Base-by-base conservation (phyloP, 2,113 vertebrate genomes). In the Entomyzon cyanotis region DNA sequence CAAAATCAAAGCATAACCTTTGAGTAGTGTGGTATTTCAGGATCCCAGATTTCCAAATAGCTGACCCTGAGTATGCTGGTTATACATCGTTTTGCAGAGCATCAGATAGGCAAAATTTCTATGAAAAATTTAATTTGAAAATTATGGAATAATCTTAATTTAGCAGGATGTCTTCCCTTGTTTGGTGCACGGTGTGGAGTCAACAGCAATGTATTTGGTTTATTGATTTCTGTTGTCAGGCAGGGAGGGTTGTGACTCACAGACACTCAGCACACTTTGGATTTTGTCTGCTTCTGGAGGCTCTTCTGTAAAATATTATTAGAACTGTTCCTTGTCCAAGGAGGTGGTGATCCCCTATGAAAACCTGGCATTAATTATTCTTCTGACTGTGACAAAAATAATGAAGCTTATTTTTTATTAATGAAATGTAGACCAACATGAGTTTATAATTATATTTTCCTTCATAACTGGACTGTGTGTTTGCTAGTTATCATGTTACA, bases 151-250 rank as follows among this genome's bases (percentile, higher is more conserved):
- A 56, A 70, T 44, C 64, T 20, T 37, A 24, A 35, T 68, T 79
- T 28, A 86, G 25, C 58, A 83, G 76, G 59, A 64, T 19, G 3
- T 30, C n/a, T 84, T 69, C 44, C 46, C n/a, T 77, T 4, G 33
- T 44, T 46, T 19, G 69, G 76, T 0, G 3, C 47, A 19, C 0
- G 18, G 55, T 46, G 76, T 53, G 0, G 0, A 58, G 46, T 31
- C 70, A 70, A 7, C 73, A 62, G 47, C 30, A 16, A 24, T 83
- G 44, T 31, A 24, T 87, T 93, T 55, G 55, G 73, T 93, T 89
- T 94, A 86, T 74, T 92, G 94, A 37, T 65, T 71, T 27, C 60
- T 75, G 62, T 25, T 55, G 74, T 71, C 77, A 64, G 69, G 93
- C 84, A 68, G 55, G 39, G 81, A 83, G 71, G 78, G 37, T 69